Conservation (phyloP, 2,113 vertebrate species). For the Pitta sordida region DNA sequence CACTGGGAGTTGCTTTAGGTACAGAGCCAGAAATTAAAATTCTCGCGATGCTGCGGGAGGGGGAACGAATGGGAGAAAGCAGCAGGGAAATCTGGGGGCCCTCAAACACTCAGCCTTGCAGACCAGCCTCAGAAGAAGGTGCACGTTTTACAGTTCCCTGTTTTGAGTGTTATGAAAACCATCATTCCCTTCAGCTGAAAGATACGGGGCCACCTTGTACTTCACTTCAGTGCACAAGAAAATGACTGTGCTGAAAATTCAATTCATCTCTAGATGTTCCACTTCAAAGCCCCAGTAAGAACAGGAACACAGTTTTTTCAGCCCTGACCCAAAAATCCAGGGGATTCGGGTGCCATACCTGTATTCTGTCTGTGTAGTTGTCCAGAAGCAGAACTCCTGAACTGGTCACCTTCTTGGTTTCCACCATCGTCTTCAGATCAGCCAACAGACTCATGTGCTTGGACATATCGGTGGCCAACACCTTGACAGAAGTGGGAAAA, state of each 20-base stretch:
- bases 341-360: slow-evolving; percentile 70
- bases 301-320: not conserved
- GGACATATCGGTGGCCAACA: slow-evolving; percentile 97
- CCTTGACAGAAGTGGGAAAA: slow-evolving; percentile 67
- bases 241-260: not conserved
- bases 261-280: accelerated
- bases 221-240: not conserved
- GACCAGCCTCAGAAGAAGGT: accelerated
- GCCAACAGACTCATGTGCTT: slow-evolving; percentile 98
- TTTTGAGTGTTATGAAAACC: not conserved
- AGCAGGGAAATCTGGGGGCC: not conserved
- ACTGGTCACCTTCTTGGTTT: slow-evolving; percentile 98
- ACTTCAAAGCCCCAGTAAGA: not conserved
- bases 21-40: not conserved
- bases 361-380: slow-evolving; percentile 96
- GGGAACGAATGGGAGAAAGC: not conserved
- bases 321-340: not conserved
- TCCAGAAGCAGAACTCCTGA: slow-evolving; percentile 95
- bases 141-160: not conserved
- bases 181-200: not conserved
- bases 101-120: not conserved
- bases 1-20: not conserved
- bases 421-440: slow-evolving; percentile 97
- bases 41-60: not conserved
- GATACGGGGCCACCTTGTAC: not conserved